Conservation (phyloP, 2,113 vertebrate genomes). For the Nothocercus nigrocapillus region DNA sequence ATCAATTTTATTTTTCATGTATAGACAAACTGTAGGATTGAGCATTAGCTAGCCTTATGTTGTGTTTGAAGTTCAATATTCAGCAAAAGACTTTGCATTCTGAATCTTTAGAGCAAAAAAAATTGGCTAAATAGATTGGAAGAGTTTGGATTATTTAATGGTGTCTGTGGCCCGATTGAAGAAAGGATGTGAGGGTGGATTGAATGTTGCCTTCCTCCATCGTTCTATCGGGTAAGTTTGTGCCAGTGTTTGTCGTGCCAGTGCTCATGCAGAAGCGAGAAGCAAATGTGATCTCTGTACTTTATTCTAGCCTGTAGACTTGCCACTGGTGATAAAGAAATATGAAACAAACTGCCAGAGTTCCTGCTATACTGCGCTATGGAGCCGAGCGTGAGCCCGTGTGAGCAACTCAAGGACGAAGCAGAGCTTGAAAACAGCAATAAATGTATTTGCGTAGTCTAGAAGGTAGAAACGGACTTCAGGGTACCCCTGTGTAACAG, state of each 20-base stretch:
- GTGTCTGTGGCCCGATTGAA: not conserved
- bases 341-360: not conserved
- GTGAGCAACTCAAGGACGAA: not conserved
- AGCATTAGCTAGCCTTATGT: not conserved
- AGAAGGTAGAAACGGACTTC: not conserved
- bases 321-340: not conserved
- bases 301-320: not conserved
- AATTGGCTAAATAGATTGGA: not conserved
- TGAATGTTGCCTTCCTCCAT: not conserved
- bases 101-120: not conserved
- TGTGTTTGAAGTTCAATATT: not conserved
- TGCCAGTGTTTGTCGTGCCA: not conserved
- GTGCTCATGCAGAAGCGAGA: not conserved
- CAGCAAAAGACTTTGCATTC: not conserved
- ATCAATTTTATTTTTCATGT: not conserved
- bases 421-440: not conserved
- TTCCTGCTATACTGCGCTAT: not conserved
- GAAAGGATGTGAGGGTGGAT: not conserved
- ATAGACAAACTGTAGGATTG: not conserved
- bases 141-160: not conserved
- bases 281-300: not conserved
- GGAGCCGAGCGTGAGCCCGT: not conserved
- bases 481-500: not conserved
- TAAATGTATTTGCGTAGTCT: rapidly evolving
- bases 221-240: not conserved